Conservation (phyloP, 1,140 invertebrate species). For the Saxidomus purpurata region DNA sequence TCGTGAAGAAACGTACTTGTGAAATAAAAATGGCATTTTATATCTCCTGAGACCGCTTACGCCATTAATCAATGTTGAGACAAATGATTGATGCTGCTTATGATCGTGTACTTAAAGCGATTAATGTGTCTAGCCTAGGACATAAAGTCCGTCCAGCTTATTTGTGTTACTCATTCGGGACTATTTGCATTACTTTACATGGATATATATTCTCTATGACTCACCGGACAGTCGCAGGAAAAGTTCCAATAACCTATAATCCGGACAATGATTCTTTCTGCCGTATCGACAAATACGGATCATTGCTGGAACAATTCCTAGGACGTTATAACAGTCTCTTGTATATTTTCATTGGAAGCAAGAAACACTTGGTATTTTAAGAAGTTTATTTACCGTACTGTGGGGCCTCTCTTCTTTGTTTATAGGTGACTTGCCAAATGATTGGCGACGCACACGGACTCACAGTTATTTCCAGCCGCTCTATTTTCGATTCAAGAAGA, state of each 20-base stretch:
- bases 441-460: constrained; percentile 65
- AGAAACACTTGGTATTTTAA: not conserved
- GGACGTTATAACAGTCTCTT: too few relatives aligned
- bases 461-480: constrained; percentile 55
- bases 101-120: constrained; percentile 8
- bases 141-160: not conserved
- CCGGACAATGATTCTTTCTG: not conserved
- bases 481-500: constrained; percentile 39
- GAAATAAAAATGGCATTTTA: constrained; percentile 6
- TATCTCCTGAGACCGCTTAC: not conserved
- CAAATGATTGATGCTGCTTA: constrained; percentile 25
- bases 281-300: not conserved
- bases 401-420: not conserved
- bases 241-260: not conserved
- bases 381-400: constrained; percentile 32
- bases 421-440: constrained; percentile 57
- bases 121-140: constrained; percentile 7
- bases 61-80: constrained; percentile 33
- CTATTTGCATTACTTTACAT: constrained; percentile 23
- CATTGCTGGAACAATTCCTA: not conserved
- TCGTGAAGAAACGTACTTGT: not conserved
- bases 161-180: not conserved
- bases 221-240: not conserved
- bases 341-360: not conserved
- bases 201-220: not conserved